Conservation (phyloP, 2,113 vertebrate genomes). For the Equus quagga region DNA sequence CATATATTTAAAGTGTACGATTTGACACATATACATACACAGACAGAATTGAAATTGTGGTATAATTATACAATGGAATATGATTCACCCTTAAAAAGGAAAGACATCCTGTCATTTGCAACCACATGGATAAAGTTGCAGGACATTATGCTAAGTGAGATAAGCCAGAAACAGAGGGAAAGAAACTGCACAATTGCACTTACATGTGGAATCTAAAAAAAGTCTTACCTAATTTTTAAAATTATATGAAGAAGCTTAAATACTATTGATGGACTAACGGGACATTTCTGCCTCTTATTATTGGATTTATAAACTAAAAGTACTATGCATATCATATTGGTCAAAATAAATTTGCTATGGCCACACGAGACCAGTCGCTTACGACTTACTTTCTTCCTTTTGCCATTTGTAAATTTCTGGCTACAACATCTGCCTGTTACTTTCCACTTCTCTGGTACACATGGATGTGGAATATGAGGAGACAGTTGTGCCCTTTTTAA, state of each 20-base stretch:
- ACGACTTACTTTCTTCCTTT: background rate
- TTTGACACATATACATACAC: background rate
- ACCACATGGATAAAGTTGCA: background rate
- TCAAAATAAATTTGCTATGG: slow-evolving; percentile 12
- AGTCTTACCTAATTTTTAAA: background rate
- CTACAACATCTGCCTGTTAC: background rate
- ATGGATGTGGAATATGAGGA: background rate
- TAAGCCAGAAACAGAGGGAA: background rate
- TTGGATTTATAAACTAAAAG: slow-evolving; percentile 14
- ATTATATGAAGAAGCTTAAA: slow-evolving; percentile 9
- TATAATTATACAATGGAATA: background rate
- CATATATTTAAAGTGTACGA: background rate
- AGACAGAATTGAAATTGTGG: background rate
- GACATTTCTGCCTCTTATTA: slow-evolving; percentile 5
- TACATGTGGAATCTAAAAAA: background rate
- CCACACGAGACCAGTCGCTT: background rate
- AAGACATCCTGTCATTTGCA: background rate
- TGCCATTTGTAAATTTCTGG: slow-evolving; percentile 13
- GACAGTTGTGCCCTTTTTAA: background rate
- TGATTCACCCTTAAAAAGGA: background rate
- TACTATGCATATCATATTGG: background rate
- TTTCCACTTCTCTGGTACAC: background rate
- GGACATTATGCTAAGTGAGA: background rate
- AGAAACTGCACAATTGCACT: background rate
- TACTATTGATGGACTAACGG: background rate